Evolutionary conservation across 1,140 invertebrate genomes (phyloP).

Genomic region (Periplaneta americana): DNA sequence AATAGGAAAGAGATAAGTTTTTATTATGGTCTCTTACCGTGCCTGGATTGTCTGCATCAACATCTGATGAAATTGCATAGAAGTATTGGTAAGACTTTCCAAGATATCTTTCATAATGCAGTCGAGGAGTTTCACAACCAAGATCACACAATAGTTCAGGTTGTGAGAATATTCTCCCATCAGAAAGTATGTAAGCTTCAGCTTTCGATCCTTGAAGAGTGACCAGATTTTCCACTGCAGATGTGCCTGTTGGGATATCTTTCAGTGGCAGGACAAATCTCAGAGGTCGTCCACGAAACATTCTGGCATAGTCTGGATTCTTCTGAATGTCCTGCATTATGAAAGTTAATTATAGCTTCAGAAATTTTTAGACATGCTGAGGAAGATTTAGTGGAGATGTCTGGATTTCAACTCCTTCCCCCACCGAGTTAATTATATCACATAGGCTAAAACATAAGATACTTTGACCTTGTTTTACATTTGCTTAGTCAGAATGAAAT

Average conservation of each 20-base stretch:
- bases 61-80: conserved; percentile 84
- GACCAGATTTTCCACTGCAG: conserved; percentile 41
- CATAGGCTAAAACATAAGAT: too few relatives aligned
- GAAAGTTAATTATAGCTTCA: neutral
- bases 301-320: conserved; percentile 71
- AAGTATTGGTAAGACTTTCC: conserved; percentile 74
- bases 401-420: too few relatives aligned
- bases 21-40: conserved; percentile 53
- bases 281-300: conserved; percentile 71
- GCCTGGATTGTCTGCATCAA: conserved; percentile 73
- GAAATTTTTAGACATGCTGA: too few relatives aligned
- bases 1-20: too few relatives aligned
- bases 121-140: conserved; percentile 78
- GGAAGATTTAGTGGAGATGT: too few relatives aligned
- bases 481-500: too few relatives aligned
- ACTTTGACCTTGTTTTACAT: too few relatives aligned
- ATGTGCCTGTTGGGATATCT: neutral
- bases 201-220: conserved; percentile 38
- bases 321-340: conserved; percentile 58
- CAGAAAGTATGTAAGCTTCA: conserved; percentile 40
- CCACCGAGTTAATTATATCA: too few relatives aligned
- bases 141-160: conserved; percentile 64
- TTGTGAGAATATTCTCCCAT: conserved; percentile 46
- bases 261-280: conserved; percentile 62
- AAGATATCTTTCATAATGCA: conserved; percentile 64